A percentile compares a stretch with the other conserved stretches of the same genome.
Conservation (phyloP, 2,113 vertebrate genomes). For the Mus pahari region DNA sequence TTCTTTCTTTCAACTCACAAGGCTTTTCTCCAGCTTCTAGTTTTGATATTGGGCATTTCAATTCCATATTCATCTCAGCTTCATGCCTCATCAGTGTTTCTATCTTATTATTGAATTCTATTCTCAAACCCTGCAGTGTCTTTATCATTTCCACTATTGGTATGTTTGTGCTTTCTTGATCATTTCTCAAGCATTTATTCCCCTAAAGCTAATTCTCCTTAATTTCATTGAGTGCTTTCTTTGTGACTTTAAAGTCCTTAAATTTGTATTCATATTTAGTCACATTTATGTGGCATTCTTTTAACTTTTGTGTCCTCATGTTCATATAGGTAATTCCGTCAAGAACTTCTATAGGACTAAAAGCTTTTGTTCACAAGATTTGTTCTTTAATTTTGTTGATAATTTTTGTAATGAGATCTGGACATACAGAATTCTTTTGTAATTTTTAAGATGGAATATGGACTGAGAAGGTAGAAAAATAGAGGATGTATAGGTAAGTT, state of each 20-base stretch:
- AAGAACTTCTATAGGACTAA: neutral
- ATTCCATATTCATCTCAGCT: neutral
- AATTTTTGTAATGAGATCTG: neutral
- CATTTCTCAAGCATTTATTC: neutral
- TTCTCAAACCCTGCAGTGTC: neutral
- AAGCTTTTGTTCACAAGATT: neutral
- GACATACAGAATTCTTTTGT: neutral
- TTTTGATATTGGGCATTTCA: neutral
- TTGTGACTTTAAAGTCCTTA: neutral
- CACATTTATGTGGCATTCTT: neutral
- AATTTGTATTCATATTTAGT: too few relatives aligned
- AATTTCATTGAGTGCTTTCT: neutral
- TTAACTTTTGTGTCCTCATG: neutral
- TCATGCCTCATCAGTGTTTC: neutral
- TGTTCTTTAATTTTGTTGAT: neutral
- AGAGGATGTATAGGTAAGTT: neutral
- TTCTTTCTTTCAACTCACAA: neutral
- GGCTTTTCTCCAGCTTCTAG: neutral
- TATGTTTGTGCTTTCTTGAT: neutral
- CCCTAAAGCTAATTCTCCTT: neutral
- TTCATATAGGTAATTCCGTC: neutral
- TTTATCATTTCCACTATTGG: neutral
- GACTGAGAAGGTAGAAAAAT: neutral
- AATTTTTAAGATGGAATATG: neutral
- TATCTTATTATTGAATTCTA: neutral